phyloP scores from a whole-genome alignment of 1,140 invertebrate species.

The Hermatobates lingyangjiaoensis region DNA sequence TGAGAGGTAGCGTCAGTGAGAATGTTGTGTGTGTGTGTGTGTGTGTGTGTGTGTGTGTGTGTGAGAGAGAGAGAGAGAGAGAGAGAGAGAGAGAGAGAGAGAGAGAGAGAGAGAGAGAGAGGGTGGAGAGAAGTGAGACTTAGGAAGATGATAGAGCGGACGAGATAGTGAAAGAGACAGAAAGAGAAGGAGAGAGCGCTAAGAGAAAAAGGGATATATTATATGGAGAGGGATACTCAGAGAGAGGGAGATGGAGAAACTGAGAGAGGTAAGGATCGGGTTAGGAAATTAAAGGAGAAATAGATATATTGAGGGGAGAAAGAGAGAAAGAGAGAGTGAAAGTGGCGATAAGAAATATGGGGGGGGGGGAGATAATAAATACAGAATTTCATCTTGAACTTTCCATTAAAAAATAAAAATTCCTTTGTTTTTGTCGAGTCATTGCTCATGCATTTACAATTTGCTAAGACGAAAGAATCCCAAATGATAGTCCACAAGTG shows the following conservation, averaged over 20 bases:
- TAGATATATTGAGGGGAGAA: neutral
- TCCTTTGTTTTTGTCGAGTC: too few species aligned
- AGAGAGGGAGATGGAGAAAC: neutral
- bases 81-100: neutral
- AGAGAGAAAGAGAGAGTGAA: neutral
- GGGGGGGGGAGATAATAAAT: too few species aligned
- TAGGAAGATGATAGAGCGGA: neutral
- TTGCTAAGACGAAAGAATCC: too few species aligned
- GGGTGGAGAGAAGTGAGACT: neutral
- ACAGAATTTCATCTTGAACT: too few species aligned
- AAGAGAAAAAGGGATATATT: neutral
- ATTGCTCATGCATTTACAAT: too few species aligned
- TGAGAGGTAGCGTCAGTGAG: too few species aligned
- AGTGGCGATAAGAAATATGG: neutral
- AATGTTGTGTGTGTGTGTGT: too few species aligned
- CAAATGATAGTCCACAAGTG: too few species aligned
- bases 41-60: too few species aligned
- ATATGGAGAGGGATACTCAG: slow-evolving; percentile 3
- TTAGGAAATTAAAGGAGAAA: neutral
- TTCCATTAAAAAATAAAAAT: too few species aligned
- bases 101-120: slow-evolving; percentile 5
- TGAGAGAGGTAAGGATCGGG: neutral
- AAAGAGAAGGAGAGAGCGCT: slow-evolving; percentile 1
- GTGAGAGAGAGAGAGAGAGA: slow-evolving; percentile 1
- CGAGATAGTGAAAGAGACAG: neutral